phyloP scores from a whole-genome alignment of 1,140 invertebrate species.

The Zophobas morio region DNA sequence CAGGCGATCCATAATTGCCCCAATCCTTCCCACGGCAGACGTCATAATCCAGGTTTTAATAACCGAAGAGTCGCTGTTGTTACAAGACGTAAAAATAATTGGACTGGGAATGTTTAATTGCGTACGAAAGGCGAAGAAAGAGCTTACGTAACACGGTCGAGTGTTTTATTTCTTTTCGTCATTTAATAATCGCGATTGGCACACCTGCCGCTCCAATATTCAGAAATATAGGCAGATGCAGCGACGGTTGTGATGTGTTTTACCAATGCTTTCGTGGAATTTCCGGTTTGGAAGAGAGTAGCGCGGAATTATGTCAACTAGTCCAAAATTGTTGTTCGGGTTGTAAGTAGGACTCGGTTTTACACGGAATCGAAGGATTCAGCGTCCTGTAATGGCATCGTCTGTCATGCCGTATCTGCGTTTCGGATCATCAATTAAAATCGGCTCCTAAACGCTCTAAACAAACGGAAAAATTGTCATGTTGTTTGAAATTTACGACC shows the following conservation, averaged over 20 bases:
- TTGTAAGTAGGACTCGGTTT: too few species aligned
- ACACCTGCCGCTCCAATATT: slow-evolving; percentile 58
- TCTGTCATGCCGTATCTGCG: slow-evolving; percentile 9
- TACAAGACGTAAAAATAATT: slow-evolving; percentile 32
- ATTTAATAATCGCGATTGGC: slow-evolving; percentile 56
- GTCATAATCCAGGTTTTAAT: neutral
- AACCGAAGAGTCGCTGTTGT: neutral
- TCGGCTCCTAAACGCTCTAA: neutral
- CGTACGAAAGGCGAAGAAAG: slow-evolving; percentile 40
- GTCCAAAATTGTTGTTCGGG: neutral
- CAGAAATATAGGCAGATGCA: slow-evolving; percentile 58
- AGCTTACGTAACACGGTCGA: slow-evolving; percentile 32
- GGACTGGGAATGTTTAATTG: slow-evolving; percentile 38
- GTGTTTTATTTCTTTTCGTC: slow-evolving; percentile 56
- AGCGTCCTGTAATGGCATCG: neutral
- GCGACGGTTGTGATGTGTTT: slow-evolving; percentile 44
- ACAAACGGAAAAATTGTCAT: slow-evolving; percentile 37
- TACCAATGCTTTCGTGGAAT: slow-evolving; percentile 43
- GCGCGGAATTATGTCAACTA: slow-evolving; percentile 38
- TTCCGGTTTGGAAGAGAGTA: slow-evolving; percentile 41
- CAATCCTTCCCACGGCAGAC: too few species aligned
- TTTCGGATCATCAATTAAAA: slow-evolving; percentile 17
- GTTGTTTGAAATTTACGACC: slow-evolving; percentile 31
- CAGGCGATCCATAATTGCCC: neutral
- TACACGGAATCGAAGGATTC: too few species aligned